Conservation (phyloP, 1,140 invertebrate species). For the Diploscapter pachys region DNA sequence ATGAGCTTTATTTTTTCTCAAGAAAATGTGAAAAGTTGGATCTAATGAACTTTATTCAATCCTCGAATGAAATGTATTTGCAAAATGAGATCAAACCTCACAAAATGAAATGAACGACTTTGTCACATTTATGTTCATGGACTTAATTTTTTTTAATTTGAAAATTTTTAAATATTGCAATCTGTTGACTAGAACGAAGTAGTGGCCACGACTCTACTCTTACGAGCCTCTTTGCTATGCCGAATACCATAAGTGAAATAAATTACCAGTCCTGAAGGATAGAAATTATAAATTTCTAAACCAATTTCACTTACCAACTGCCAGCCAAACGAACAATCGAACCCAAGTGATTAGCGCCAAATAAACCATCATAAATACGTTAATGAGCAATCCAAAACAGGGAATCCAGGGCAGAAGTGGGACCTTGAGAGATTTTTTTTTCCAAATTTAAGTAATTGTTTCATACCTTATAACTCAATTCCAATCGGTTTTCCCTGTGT, state of each 20-base stretch:
- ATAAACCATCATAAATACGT: conserved; percentile 82
- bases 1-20: no score
- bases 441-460: neutral
- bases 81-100: no score
- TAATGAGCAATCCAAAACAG: conserved; percentile 77
- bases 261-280: conserved; percentile 71
- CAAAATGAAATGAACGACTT: no score
- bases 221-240: conserved; percentile 76
- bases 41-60: no score
- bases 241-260: conserved; percentile 85
- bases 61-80: no score
- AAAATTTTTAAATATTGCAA: no score
- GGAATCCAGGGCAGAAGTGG: conserved; percentile 81
- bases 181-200: no score
- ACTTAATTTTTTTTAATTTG: no score
- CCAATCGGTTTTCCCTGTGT: conserved; percentile 20
- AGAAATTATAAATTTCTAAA: conserved; percentile 46
- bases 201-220: neutral
- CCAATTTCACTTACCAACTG: conserved; percentile 61
- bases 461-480: conserved; percentile 16
- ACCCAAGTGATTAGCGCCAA: conserved; percentile 79
- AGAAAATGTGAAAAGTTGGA: no score
- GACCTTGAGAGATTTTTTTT: conserved; percentile 65
- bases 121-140: no score
- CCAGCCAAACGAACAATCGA: conserved; percentile 81